These are phyloP conservation scores for Phoeniculus purpureus DNA, from an alignment of 2,797 vertebrate species.

Conservation along the genomic window DNA sequence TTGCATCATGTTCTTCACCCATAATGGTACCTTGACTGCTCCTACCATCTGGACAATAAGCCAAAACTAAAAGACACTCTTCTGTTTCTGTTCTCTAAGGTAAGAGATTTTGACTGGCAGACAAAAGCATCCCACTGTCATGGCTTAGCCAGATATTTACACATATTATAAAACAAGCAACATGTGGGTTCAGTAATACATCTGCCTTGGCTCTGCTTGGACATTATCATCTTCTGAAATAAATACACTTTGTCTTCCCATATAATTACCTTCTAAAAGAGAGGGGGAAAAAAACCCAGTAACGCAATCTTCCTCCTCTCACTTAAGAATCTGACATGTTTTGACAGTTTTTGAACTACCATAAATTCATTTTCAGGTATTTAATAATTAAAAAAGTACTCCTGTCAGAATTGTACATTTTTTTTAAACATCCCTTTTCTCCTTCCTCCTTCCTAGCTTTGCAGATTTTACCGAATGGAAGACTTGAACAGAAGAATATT, in stretches of 20 bases:
- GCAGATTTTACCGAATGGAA: neutral
- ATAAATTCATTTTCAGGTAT: constrained; percentile 2
- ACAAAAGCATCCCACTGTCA: fast-evolving
- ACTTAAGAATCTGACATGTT: constrained; percentile 10
- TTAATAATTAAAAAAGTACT: constrained; percentile 32
- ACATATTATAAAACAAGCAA: neutral
- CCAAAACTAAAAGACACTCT: neutral
- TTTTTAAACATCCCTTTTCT: neutral
- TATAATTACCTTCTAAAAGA: neutral
- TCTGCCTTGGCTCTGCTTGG: neutral
- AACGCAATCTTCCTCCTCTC: neutral
- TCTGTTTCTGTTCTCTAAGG: neutral
- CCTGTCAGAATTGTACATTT: neutral
- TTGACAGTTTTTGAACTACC: constrained; percentile 23
- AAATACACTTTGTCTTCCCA: constrained; percentile 3
- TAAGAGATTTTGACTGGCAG: neutral
- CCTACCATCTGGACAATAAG: neutral
- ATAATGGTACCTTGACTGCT: neutral
- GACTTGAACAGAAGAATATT: neutral
- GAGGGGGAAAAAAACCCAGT: fast-evolving
- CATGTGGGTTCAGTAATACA: neutral
- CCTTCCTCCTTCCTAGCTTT: neutral
- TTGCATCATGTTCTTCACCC: neutral
- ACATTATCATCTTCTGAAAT: constrained; percentile 22
- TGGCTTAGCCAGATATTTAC: neutral